phyloP scores from a whole-genome alignment of 2,113 vertebrate species.

The Urocynchramus pylzowi region DNA sequence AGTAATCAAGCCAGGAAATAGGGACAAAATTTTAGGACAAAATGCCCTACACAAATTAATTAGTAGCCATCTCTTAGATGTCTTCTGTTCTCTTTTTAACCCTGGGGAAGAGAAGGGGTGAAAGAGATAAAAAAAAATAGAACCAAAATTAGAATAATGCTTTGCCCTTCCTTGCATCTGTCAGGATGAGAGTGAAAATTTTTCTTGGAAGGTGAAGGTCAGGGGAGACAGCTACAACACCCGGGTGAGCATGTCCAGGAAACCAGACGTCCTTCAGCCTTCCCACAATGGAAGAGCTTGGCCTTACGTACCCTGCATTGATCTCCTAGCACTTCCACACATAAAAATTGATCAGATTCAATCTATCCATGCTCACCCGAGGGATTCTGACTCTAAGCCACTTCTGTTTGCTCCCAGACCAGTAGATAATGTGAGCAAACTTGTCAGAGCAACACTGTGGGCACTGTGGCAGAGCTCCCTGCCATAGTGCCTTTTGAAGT shows the following conservation, averaged over 20 bases:
- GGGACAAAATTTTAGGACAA: not conserved
- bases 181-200: not conserved
- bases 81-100: not conserved
- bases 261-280: not conserved
- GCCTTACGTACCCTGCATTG: not conserved
- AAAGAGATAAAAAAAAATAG: not conserved
- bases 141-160: not conserved
- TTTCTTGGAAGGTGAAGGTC: not conserved
- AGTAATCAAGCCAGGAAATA: not conserved
- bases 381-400: not conserved
- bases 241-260: not conserved
- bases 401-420: not conserved
- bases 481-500: not conserved
- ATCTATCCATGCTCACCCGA: not conserved
- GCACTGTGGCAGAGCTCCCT: fast-evolving
- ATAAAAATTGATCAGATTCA: not conserved
- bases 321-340: not conserved
- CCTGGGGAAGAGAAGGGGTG: not conserved
- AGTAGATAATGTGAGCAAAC: not conserved
- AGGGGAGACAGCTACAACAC: not conserved
- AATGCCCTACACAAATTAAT: not conserved
- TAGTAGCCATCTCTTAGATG: not conserved
- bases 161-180: not conserved
- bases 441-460: not conserved
- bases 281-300: not conserved